phyloP scores from a whole-genome alignment of 2,888 invertebrate genomes.

The Mellilla xanthometata region DNA sequence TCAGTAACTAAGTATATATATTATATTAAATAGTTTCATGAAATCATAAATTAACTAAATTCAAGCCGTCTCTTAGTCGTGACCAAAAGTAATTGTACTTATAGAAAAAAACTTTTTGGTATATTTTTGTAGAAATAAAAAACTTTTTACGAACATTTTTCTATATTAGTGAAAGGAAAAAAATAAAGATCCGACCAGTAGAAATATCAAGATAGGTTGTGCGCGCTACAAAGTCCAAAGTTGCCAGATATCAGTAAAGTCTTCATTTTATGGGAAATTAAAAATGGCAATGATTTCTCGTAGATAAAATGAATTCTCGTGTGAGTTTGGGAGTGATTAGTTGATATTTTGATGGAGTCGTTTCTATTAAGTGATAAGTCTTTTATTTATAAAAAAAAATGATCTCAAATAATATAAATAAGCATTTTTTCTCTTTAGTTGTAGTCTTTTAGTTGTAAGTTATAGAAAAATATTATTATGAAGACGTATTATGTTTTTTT shows the following conservation, averaged over 20 bases:
- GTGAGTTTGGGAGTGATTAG: too few species aligned
- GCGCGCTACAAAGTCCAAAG: constrained; percentile 30
- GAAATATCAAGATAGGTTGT: constrained; percentile 44
- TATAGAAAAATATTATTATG: too few species aligned
- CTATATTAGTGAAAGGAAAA: constrained; percentile 39
- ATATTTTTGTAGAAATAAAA: constrained; percentile 60
- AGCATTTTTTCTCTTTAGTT: too few species aligned
- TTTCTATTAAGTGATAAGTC: too few species aligned
- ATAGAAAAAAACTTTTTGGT: constrained; percentile 41
- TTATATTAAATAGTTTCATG: constrained; percentile 12
- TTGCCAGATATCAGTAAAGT: constrained; percentile 29
- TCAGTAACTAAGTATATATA: too few species aligned
- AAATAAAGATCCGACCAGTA: constrained; percentile 45
- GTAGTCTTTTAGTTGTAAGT: too few species aligned
- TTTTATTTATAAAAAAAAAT: too few species aligned
- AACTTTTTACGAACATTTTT: constrained; percentile 46
- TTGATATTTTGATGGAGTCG: too few species aligned
- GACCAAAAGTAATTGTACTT: constrained; percentile 32
- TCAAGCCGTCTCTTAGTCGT: constrained; percentile 37
- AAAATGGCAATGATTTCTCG: background rate
- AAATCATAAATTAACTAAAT: constrained; percentile 3
- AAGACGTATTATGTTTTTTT: too few species aligned
- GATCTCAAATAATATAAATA: constrained; percentile 11
- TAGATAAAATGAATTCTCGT: too few species aligned
- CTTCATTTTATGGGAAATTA: constrained; percentile 4